Percentiles rank a stretch among this genome's conserved stretches.
Evolutionary conservation across 1,140 invertebrate genomes (phyloP).

Genomic region (Camponotus pennsylvanicus): DNA sequence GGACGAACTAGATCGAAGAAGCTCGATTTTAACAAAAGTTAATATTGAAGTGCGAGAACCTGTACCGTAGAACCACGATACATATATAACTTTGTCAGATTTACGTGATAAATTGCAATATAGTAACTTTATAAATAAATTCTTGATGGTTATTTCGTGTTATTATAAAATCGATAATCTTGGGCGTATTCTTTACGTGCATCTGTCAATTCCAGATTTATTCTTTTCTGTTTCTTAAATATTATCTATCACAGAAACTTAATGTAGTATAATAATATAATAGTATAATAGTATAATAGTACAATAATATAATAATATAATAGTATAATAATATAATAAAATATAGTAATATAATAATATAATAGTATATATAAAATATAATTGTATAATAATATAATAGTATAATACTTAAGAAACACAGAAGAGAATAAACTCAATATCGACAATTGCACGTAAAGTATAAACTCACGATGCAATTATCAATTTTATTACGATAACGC

Average conservation of each 20-base stretch:
- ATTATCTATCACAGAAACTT: background rate
- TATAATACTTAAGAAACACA: background rate
- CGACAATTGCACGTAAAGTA: background rate
- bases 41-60: slow-evolving; percentile 27
- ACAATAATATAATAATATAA: too few species aligned
- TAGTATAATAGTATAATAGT: too few species aligned
- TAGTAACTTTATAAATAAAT: background rate
- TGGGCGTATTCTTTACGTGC: background rate
- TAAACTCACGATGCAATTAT: background rate
- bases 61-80: slow-evolving; percentile 16
- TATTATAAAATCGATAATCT: background rate
- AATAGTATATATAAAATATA: too few species aligned
- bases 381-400: too few species aligned
- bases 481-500: background rate
- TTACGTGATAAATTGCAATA: background rate
- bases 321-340: too few species aligned
- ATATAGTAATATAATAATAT: too few species aligned
- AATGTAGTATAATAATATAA: too few species aligned
- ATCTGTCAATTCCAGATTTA: background rate
- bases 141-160: background rate
- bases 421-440: slow-evolving; percentile 4
- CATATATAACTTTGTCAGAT: background rate
- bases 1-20: slow-evolving; percentile 39
- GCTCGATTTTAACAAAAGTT: slow-evolving; percentile 38
- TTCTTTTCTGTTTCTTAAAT: background rate